phyloP scores from a whole-genome alignment of 2,888 invertebrate genomes.

The Agrotis exclamationis region DNA sequence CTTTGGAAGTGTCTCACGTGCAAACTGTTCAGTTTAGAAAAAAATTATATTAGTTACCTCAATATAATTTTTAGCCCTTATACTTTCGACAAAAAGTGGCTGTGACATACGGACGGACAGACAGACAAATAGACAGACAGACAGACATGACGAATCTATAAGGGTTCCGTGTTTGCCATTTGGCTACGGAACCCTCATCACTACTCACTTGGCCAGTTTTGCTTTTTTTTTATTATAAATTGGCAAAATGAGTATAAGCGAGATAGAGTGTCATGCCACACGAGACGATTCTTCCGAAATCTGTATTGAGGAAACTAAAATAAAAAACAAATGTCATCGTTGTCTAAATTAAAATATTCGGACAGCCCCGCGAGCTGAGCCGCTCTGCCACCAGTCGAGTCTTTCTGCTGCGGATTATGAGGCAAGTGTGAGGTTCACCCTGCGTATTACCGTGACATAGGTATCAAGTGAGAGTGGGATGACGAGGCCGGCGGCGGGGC shows the following conservation, averaged over 20 bases:
- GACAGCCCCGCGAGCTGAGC: slow-evolving; percentile 18
- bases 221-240: too few relatives aligned
- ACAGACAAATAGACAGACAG: too few relatives aligned
- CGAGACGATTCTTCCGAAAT: not conserved
- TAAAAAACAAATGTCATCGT: not conserved
- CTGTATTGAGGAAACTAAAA: not conserved
- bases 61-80: too few relatives aligned
- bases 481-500: slow-evolving; percentile 85
- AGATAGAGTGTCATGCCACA: not conserved
- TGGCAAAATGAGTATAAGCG: not conserved
- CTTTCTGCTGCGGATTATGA: slow-evolving; percentile 81
- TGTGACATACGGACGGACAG: too few relatives aligned
- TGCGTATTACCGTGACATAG: slow-evolving; percentile 23
- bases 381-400: slow-evolving; percentile 75
- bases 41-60: too few relatives aligned
- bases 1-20: too few relatives aligned
- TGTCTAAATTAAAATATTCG: not conserved
- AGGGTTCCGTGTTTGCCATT: too few relatives aligned
- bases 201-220: too few relatives aligned
- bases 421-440: slow-evolving; percentile 70
- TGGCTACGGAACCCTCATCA: too few relatives aligned
- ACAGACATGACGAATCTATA: too few relatives aligned
- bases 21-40: too few relatives aligned
- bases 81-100: too few relatives aligned
- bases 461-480: slow-evolving; percentile 85